Percentiles rank a stretch among this genome's conserved stretches.
Evolutionary conservation across 2,113 vertebrate species (phyloP).

Genomic region (Todiramphus saurophagus): DNA sequence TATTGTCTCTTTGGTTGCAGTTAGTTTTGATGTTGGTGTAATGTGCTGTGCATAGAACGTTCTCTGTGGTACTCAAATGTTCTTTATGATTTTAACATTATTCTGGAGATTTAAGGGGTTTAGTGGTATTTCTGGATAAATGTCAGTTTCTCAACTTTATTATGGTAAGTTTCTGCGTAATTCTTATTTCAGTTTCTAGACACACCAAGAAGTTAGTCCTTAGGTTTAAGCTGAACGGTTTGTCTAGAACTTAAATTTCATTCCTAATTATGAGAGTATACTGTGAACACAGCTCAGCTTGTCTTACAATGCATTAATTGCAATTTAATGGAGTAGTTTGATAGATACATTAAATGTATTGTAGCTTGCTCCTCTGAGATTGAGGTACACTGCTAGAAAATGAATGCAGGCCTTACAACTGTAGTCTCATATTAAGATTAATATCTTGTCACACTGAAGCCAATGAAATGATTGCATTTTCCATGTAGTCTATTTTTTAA

Average conservation of each 20-base stretch:
- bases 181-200: neutral
- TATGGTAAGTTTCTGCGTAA: neutral
- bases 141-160: neutral
- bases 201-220: neutral
- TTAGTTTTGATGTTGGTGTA: neutral
- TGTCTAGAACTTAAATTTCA: neutral
- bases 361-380: neutral
- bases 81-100: neutral
- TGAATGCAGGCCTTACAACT: neutral
- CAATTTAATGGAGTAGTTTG: neutral
- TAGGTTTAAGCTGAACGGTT: neutral
- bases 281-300: neutral
- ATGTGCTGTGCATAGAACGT: fast-evolving
- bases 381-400: neutral
- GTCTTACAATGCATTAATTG: neutral
- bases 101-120: neutral
- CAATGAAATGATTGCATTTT: neutral
- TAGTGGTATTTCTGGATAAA: neutral
- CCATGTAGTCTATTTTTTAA: neutral
- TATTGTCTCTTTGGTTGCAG: neutral
- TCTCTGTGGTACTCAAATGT: neutral
- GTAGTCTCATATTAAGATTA: neutral
- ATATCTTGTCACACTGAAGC: neutral
- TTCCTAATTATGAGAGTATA: neutral
- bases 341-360: neutral